phyloP scores from a whole-genome alignment of 2,113 vertebrate species.

The Lonchura striata region DNA sequence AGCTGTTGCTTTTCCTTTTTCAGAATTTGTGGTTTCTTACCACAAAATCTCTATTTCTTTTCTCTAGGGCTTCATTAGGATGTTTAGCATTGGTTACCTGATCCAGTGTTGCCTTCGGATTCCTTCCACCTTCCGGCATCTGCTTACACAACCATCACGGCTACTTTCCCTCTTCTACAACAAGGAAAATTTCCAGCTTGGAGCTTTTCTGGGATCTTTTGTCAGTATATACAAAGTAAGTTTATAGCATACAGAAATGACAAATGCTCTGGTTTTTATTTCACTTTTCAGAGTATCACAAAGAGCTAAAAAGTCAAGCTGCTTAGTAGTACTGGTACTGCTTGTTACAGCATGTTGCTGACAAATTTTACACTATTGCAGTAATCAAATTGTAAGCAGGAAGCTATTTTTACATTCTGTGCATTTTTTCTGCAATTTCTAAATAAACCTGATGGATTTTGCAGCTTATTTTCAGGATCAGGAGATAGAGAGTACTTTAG shows the following conservation, averaged over 20 bases:
- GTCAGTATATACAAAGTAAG: constrained; percentile 99
- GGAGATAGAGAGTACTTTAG: background rate
- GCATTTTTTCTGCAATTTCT: background rate
- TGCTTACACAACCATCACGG: constrained; percentile 91
- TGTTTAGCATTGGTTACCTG: constrained; percentile 97
- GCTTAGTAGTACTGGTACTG: background rate
- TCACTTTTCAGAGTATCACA: background rate
- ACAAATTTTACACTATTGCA: background rate
- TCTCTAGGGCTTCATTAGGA: constrained; percentile 91
- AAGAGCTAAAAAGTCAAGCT: background rate
- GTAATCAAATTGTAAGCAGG: background rate
- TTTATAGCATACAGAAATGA: background rate
- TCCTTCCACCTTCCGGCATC: constrained; percentile 89
- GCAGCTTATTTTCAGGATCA: background rate
- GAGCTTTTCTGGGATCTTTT: constrained; percentile 95
- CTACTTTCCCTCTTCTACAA: constrained; percentile 94
- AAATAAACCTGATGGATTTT: background rate
- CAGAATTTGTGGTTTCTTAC: constrained; percentile 3
- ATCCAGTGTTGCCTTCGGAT: constrained; percentile 98
- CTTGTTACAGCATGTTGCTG: background rate
- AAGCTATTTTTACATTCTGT: background rate
- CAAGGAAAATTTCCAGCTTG: constrained; percentile 97
- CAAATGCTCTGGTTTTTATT: background rate
- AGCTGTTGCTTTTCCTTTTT: background rate
- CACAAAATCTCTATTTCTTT: background rate